Conservation (phyloP, 2,888 invertebrate genomes). For the Priocnemis perturbator region DNA sequence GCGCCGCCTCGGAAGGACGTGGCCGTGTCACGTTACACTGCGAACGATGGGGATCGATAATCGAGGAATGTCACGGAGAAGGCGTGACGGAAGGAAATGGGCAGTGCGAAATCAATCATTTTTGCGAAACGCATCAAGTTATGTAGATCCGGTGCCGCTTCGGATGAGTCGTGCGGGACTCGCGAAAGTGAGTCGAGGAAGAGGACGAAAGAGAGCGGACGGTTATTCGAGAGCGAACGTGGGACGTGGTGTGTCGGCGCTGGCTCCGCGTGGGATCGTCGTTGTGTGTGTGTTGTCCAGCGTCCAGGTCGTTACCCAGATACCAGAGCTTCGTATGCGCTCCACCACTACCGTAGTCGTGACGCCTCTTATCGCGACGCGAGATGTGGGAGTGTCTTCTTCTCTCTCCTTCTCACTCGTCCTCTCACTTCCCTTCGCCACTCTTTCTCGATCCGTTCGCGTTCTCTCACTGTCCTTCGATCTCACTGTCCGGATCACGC, state of each 20-base stretch:
- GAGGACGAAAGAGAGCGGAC: slow-evolving; percentile 36
- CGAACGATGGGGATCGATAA: slow-evolving; percentile 21
- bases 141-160: no score
- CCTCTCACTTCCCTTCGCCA: slow-evolving; percentile 26
- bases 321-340: slow-evolving; percentile 57
- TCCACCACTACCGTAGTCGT: slow-evolving; percentile 41
- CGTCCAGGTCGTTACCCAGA: slow-evolving; percentile 65
- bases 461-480: neutral
- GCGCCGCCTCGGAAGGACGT: slow-evolving; percentile 20
- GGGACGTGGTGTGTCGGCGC: slow-evolving; percentile 42
- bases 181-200: slow-evolving; percentile 19
- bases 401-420: slow-evolving; percentile 23
- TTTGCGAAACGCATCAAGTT: no score
- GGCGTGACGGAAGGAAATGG: no score
- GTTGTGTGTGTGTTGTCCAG: slow-evolving; percentile 52
- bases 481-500: neutral
- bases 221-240: slow-evolving; percentile 59
- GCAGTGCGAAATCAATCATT: no score
- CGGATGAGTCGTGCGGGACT: neutral
- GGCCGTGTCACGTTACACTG: slow-evolving; percentile 5
- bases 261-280: slow-evolving; percentile 65
- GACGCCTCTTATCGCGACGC: slow-evolving; percentile 1
- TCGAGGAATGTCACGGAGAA: no score
- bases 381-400: slow-evolving; percentile 12
- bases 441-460: slow-evolving; percentile 9